Percentiles rank a stretch among this genome's conserved stretches.
phyloP scores from a whole-genome alignment of 2,888 invertebrate species.

The Melipona beecheii region DNA sequence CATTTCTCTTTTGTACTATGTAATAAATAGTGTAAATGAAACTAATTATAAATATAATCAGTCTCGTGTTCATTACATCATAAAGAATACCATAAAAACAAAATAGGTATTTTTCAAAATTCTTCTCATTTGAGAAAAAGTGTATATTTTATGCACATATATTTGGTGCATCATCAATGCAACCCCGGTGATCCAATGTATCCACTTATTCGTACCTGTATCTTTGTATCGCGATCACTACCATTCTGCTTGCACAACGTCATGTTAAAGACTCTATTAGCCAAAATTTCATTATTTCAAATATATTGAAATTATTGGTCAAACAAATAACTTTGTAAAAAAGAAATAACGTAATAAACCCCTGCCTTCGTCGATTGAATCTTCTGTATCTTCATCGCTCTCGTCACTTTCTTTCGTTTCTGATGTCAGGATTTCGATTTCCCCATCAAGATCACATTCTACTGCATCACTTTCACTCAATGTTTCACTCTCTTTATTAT shows the following conservation, averaged over 20 bases:
- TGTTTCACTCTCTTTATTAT: neutral
- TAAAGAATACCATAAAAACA: neutral
- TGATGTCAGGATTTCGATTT: neutral
- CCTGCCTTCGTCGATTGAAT: constrained; percentile 66
- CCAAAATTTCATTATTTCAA: constrained; percentile 47
- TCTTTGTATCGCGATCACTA: constrained; percentile 28
- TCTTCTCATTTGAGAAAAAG: constrained; percentile 7
- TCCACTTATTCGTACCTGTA: constrained; percentile 3
- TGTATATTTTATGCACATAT: neutral
- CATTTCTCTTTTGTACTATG: neutral
- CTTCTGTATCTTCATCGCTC: constrained; percentile 35
- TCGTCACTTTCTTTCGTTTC: constrained; percentile 9
- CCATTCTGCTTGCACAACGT: constrained; percentile 35
- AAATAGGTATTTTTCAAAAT: constrained; percentile 3
- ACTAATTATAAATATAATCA: constrained; percentile 39
- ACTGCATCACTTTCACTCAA: constrained; percentile 3
- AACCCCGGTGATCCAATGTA: constrained; percentile 5
- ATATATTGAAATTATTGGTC: constrained; percentile 56
- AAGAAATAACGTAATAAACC: constrained; percentile 79
- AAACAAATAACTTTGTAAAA: constrained; percentile 79
- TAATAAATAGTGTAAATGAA: constrained; percentile 8
- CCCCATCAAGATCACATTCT: neutral
- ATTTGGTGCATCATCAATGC: neutral
- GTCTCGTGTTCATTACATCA: constrained; percentile 38
- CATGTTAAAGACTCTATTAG: constrained; percentile 48